Percentiles rank a stretch among this genome's conserved stretches.
These are phyloP conservation scores for Ethmia dodecea DNA, from an alignment of 2,888 invertebrate genomes.

Conservation along the genomic window DNA sequence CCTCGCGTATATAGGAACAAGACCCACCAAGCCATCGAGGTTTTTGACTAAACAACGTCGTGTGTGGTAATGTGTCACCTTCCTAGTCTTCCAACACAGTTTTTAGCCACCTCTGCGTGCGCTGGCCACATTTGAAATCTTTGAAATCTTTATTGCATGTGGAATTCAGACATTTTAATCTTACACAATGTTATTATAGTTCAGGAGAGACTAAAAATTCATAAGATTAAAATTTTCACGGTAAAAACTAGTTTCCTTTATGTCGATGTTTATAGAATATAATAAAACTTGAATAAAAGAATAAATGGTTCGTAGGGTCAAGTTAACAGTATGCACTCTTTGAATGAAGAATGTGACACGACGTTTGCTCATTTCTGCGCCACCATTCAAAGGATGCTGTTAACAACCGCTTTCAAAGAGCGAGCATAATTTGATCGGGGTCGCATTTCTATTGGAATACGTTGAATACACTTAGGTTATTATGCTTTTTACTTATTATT, in stretches of 20 bases:
- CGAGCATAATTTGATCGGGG: slow-evolving; percentile 75
- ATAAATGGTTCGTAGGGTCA: slow-evolving; percentile 63
- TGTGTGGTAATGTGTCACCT: slow-evolving; percentile 41
- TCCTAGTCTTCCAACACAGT: neutral
- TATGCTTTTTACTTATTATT: no score
- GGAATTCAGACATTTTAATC: no score
- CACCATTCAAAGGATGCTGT: slow-evolving; percentile 72
- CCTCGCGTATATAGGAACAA: neutral
- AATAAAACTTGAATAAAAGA: slow-evolving; percentile 58
- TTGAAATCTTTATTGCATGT: no score
- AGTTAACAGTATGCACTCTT: slow-evolving; percentile 67
- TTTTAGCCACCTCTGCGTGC: no score
- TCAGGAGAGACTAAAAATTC: no score
- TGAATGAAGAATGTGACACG: slow-evolving; percentile 60
- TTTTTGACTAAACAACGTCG: slow-evolving; percentile 33
- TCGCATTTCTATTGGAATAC: slow-evolving; percentile 69
- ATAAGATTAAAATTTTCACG: slow-evolving; percentile 49
- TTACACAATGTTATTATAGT: no score
- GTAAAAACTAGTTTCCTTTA: slow-evolving; percentile 46
- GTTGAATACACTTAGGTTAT: slow-evolving; percentile 45
- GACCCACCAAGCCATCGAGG: no score
- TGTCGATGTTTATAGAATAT: slow-evolving; percentile 49
- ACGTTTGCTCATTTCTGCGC: slow-evolving; percentile 72
- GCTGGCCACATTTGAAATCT: no score
- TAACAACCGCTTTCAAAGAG: slow-evolving; percentile 74